phyloP scores from a whole-genome alignment of 2,113 vertebrate genomes.

The Felis catus region DNA sequence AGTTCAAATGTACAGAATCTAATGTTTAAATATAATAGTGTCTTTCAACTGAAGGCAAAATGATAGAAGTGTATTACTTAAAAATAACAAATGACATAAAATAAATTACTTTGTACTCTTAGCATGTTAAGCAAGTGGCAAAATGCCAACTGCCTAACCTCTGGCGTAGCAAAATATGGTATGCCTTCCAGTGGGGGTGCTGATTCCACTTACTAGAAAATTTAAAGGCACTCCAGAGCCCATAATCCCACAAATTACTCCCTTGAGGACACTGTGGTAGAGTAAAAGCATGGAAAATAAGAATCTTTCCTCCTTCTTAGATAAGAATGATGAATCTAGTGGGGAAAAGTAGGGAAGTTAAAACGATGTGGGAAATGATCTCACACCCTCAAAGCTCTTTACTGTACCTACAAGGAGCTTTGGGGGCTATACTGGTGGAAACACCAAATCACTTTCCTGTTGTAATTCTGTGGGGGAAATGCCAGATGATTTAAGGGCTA shows the following conservation, averaged over 20 bases:
- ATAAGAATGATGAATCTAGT: slow-evolving; percentile 67
- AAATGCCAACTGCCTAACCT: background rate
- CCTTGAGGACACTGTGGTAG: background rate
- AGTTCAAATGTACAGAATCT: background rate
- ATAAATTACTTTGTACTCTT: background rate
- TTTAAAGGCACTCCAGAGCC: slow-evolving; percentile 58
- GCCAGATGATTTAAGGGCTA: background rate
- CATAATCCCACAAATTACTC: slow-evolving; percentile 35
- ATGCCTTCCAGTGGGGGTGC: background rate
- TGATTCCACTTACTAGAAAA: slow-evolving; percentile 54
- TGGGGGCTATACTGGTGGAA: background rate
- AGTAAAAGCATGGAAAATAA: slow-evolving; percentile 68
- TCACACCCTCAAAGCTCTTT: slow-evolving; percentile 58
- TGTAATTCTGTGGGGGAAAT: slow-evolving; percentile 26
- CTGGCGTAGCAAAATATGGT: background rate
- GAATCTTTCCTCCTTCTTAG: slow-evolving; percentile 29
- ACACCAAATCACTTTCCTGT: background rate
- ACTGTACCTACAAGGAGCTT: background rate
- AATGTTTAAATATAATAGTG: background rate
- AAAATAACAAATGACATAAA: slow-evolving; percentile 48
- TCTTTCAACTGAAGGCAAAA: slow-evolving; percentile 18
- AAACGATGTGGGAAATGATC: slow-evolving; percentile 60
- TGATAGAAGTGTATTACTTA: background rate
- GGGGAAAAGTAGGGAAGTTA: slow-evolving; percentile 26
- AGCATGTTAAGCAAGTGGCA: slow-evolving; percentile 48